These are phyloP conservation scores for Drosophila pseudotakahashii DNA, from an alignment of 2,888 invertebrate genomes.

Conservation along the genomic window DNA sequence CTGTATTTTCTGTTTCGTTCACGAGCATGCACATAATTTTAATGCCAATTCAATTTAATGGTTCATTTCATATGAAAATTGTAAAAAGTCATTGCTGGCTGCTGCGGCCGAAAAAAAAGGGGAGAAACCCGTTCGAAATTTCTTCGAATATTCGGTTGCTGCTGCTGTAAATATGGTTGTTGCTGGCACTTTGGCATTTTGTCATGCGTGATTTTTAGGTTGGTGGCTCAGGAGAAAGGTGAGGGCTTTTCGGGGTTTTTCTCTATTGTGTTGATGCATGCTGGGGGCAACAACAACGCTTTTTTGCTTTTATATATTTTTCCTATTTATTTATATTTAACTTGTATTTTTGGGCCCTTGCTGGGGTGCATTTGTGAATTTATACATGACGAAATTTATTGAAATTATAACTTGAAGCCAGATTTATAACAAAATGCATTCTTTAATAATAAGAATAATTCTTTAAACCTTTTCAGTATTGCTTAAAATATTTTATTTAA, in stretches of 20 bases:
- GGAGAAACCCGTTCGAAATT: slow-evolving; percentile 21
- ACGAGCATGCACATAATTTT: slow-evolving; percentile 70
- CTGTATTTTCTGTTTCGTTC: slow-evolving; percentile 33
- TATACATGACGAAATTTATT: not conserved
- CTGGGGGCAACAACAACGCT: slow-evolving; percentile 61
- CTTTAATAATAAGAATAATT: not conserved
- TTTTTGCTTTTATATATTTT: slow-evolving; percentile 20
- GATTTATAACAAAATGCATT: not conserved
- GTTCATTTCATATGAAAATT: slow-evolving; percentile 80
- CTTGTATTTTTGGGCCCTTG: slow-evolving; percentile 9
- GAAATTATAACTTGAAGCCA: not conserved
- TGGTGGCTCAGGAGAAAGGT: slow-evolving; percentile 24
- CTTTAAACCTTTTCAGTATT: no score
- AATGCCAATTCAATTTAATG: slow-evolving; percentile 80
- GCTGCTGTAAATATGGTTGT: slow-evolving; percentile 24
- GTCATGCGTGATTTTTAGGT: slow-evolving; percentile 72
- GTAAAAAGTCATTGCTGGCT: slow-evolving; percentile 75
- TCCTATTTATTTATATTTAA: slow-evolving; percentile 26
- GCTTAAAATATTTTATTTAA: not conserved
- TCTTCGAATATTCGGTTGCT: slow-evolving; percentile 31
- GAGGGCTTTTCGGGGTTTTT: slow-evolving; percentile 25
- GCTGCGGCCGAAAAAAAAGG: slow-evolving; percentile 64
- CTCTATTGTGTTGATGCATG: slow-evolving; percentile 71
- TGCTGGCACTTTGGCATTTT: slow-evolving; percentile 69
- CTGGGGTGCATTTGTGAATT: not conserved